phyloP scores from a whole-genome alignment of 2,797 vertebrate genomes.

The Brotula barbata region DNA sequence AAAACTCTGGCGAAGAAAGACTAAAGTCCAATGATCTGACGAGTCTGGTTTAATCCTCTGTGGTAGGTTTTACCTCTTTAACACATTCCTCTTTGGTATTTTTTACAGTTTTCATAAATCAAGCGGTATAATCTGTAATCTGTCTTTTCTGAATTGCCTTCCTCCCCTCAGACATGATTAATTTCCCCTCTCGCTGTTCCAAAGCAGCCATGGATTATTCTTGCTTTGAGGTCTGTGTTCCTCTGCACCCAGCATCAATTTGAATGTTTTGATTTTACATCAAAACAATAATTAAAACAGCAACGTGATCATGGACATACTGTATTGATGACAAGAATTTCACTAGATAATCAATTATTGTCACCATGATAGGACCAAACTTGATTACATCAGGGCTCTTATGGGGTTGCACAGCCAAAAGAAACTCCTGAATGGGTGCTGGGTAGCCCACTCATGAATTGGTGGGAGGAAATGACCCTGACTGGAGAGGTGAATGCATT shows the following conservation, averaged over 20 bases:
- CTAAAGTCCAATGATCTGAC: conserved; percentile 22
- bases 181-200: conserved; percentile 35
- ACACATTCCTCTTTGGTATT: conserved; percentile 19
- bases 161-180: conserved; percentile 28
- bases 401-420: conserved; percentile 20
- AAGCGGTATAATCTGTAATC: conserved; percentile 37
- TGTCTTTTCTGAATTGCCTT: conserved; percentile 35
- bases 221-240: conserved; percentile 14
- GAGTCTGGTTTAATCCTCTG: conserved; percentile 10
- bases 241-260: conserved; percentile 9
- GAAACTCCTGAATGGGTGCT: conserved; percentile 31
- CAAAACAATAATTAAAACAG: conserved; percentile 3
- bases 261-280: conserved; percentile 17
- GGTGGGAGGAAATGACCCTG: conserved; percentile 57
- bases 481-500: conserved; percentile 51
- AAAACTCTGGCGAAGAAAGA: conserved; percentile 15
- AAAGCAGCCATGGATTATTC: conserved; percentile 36
- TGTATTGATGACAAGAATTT: conserved; percentile 6
- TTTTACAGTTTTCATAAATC: conserved; percentile 48
- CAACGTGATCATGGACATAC: conserved; percentile 1
- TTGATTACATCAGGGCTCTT: conserved; percentile 25
- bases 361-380: conserved; percentile 20
- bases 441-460: conserved; percentile 44
- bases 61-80: conserved; percentile 19
- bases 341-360: conserved; percentile 18